A percentile compares a stretch with the other conserved stretches of the same genome.
Evolutionary conservation across 2,113 vertebrate species (phyloP).

Genomic region (Siphamia tubifer): DNA sequence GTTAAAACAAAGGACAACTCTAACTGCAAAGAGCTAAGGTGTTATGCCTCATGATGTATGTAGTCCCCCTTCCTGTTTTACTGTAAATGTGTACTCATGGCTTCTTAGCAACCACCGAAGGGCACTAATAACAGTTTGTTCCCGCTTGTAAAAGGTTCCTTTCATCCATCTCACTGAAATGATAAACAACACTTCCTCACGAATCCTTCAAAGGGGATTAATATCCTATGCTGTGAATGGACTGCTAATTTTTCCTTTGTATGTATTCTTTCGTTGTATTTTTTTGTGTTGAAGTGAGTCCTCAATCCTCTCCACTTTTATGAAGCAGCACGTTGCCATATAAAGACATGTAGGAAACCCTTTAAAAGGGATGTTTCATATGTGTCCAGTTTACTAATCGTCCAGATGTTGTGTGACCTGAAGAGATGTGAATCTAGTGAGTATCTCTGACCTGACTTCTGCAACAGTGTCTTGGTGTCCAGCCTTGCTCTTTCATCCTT

Average conservation of each 20-base stretch:
- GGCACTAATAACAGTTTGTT: slow-evolving; percentile 18
- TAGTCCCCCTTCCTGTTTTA: slow-evolving; percentile 42
- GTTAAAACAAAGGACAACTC: not conserved
- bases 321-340: not conserved
- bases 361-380: not conserved
- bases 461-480: not conserved
- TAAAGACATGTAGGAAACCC: too few species aligned
- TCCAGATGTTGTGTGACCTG: too few species aligned
- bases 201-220: slow-evolving; percentile 27
- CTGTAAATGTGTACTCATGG: slow-evolving; percentile 15
- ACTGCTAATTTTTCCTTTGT: slow-evolving; percentile 12
- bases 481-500: slow-evolving; percentile 3
- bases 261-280: not conserved
- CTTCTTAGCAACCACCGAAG: slow-evolving; percentile 42
- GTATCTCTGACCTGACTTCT: slow-evolving; percentile 5
- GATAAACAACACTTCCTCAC: slow-evolving; percentile 34
- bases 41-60: slow-evolving; percentile 22
- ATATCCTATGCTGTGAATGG: not conserved
- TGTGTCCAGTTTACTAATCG: not conserved
- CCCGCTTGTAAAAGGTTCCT: slow-evolving; percentile 19
- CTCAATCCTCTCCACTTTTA: not conserved
- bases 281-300: slow-evolving; percentile 1
- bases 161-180: slow-evolving; percentile 46
- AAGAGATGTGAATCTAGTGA: too few species aligned
- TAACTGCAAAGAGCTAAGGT: not conserved